Conservation (phyloP, 2,888 invertebrate genomes). For the Adela reaumurella region DNA sequence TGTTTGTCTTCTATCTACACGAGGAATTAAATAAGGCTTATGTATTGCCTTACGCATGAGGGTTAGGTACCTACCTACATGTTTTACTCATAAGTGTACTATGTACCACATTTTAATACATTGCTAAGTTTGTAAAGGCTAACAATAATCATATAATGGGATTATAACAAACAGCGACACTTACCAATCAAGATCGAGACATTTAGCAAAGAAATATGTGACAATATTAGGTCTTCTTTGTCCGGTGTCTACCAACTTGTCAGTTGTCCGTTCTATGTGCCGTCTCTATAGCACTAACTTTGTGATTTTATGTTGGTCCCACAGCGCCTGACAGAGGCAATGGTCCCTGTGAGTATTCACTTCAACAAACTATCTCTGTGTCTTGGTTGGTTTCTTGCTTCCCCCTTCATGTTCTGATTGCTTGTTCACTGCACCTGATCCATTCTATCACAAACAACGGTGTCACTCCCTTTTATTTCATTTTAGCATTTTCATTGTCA, state of each 20-base stretch:
- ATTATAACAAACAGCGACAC: not conserved
- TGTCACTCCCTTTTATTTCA: not conserved
- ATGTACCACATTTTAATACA: too few species aligned
- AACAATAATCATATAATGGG: not conserved
- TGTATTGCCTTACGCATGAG: too few species aligned
- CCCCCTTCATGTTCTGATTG: not conserved
- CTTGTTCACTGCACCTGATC: not conserved
- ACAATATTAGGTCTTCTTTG: too few species aligned
- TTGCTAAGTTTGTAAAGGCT: too few species aligned
- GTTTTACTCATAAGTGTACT: too few species aligned
- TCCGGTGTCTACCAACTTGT: not conserved
- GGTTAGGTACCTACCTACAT: too few species aligned
- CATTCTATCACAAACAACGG: not conserved
- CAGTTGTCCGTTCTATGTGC: not conserved
- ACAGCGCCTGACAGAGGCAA: constrained; percentile 84
- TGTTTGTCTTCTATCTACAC: too few species aligned
- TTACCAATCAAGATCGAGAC: not conserved
- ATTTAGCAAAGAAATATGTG: not conserved
- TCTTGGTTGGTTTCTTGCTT: not conserved
- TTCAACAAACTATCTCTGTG: not conserved
- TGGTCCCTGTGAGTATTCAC: constrained; percentile 81
- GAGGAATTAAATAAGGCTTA: too few species aligned
- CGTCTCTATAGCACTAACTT: not conserved
- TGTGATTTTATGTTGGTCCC: constrained; percentile 26
- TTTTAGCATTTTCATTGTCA: not conserved